These are phyloP conservation scores for Graphium colonna DNA, from an alignment of 2,888 invertebrate species.

Conservation along the genomic window DNA sequence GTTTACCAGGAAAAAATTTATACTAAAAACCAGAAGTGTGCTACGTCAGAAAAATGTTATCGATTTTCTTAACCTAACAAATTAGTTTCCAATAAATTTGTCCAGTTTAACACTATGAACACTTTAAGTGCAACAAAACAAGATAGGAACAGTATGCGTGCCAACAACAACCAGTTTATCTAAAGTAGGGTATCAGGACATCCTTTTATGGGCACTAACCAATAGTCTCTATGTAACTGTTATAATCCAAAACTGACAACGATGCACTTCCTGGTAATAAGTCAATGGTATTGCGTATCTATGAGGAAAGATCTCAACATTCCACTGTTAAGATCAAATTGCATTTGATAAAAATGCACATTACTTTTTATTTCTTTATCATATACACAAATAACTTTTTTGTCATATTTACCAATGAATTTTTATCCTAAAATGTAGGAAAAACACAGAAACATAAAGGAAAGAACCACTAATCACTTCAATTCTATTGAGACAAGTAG, in stretches of 20 bases:
- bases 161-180: slow-evolving; percentile 27
- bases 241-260: slow-evolving; percentile 21
- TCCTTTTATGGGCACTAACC: slow-evolving; percentile 26
- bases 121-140: slow-evolving; percentile 5
- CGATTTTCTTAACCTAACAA: slow-evolving; percentile 1
- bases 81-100: slow-evolving; percentile 13
- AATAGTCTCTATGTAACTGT: slow-evolving; percentile 20
- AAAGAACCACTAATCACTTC: no score
- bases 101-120: slow-evolving; percentile 1
- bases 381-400: no score
- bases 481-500: no score
- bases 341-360: neutral
- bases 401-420: no score
- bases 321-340: neutral
- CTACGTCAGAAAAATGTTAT: neutral
- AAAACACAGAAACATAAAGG: no score
- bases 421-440: no score
- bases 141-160: slow-evolving; percentile 13
- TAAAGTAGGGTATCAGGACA: slow-evolving; percentile 28
- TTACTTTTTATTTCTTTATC: neutral
- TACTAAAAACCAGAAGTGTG: neutral
- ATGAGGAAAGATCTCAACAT: neutral
- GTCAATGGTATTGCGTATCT: slow-evolving; percentile 10
- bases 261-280: slow-evolving; percentile 19
- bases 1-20: no score